Evolutionary conservation across 2,113 vertebrate species (phyloP), one percentile per base, ranked within the genome.

Genomic region (Vimba vimba): DNA sequence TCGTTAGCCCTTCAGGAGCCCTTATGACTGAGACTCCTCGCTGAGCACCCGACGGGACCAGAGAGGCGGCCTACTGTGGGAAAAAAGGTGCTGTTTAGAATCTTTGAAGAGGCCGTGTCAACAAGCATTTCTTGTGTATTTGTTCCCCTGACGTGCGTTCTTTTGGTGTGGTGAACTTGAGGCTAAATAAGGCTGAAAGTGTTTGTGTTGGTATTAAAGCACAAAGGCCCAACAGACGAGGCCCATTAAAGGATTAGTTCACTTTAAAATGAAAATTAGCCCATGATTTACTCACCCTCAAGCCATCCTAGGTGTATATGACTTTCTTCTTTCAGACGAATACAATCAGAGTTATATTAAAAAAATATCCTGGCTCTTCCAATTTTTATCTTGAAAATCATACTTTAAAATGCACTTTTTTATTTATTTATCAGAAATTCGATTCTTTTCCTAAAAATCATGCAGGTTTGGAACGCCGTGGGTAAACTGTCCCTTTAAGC

Each of bases 1-100:
- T 90, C 69, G 84, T 93, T 93, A 92, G 91, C 90, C 91, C 92
- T 94, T 79, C 91, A 93, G 90, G 91, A 91, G 88, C 90, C 90
- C 90, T 92, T 92, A 94, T 92, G 92, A 93, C 90, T 89, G 90
- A 85, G 87, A 91, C 90, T 90, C 50, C 78, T 79, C 43, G 57
- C 81, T 83, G 71, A 80, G 84, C 88, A 75, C 83, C 69, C 82
- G 3, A 0, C 39, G 45, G 79, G 83, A 80, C 68, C 80, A 84
- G 78, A 86, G 82, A 84, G 86, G 59, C 86, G 55, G 73, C 55
- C 50, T 62, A 2, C 30, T 84, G 80, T 79, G 84, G 83, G 83
- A 79, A 78, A 78, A 66, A 81, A 81, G 77, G 68, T 79, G 87
- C 85, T 86, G 64, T 82, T 85, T 88, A 71, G 66, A 90, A 47